Evolutionary conservation across 2,113 vertebrate species (phyloP).

Genomic region (Electrona antarctica): DNA sequence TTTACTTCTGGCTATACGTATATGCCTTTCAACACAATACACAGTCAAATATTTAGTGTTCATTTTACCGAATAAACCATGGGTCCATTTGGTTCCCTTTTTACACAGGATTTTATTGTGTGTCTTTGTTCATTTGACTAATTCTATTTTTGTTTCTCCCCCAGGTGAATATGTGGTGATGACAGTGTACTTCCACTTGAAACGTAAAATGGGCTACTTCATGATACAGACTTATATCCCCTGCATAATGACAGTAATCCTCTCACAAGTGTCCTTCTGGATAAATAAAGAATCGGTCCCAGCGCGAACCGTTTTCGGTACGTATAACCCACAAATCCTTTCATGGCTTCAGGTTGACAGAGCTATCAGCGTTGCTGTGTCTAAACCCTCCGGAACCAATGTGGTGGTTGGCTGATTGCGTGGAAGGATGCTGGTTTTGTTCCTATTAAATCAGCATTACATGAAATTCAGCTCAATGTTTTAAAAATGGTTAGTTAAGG

Average conservation of each 20-base stretch:
- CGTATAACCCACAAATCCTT: slow-evolving; percentile 65
- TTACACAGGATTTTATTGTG: not conserved
- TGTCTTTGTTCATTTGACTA: slow-evolving; percentile 29
- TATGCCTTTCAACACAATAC: too few relatives aligned
- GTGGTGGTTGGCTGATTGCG: not conserved
- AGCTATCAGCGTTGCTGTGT: not conserved
- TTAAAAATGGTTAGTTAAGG: too few relatives aligned
- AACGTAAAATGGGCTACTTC: slow-evolving; percentile 99
- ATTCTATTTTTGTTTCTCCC: slow-evolving; percentile 52
- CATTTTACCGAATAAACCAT: too few relatives aligned
- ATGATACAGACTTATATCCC: slow-evolving; percentile 99
- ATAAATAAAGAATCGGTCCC: slow-evolving; percentile 99
- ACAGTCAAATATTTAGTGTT: too few relatives aligned
- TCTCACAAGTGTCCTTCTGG: slow-evolving; percentile 99
- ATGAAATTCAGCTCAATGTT: too few relatives aligned
- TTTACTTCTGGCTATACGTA: too few relatives aligned
- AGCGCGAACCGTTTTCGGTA: slow-evolving; percentile 97
- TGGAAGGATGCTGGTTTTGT: too few relatives aligned
- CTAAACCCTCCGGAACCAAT: slow-evolving; percentile 11
- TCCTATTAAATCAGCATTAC: too few relatives aligned
- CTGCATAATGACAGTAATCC: slow-evolving; percentile 99
- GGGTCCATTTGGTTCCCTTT: not conserved
- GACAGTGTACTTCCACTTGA: slow-evolving; percentile 96
- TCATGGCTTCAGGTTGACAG: slow-evolving; percentile 10
- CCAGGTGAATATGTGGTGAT: slow-evolving; percentile 98